phyloP scores from a whole-genome alignment of 2,797 vertebrate genomes.

The Numenius phaeopus region DNA sequence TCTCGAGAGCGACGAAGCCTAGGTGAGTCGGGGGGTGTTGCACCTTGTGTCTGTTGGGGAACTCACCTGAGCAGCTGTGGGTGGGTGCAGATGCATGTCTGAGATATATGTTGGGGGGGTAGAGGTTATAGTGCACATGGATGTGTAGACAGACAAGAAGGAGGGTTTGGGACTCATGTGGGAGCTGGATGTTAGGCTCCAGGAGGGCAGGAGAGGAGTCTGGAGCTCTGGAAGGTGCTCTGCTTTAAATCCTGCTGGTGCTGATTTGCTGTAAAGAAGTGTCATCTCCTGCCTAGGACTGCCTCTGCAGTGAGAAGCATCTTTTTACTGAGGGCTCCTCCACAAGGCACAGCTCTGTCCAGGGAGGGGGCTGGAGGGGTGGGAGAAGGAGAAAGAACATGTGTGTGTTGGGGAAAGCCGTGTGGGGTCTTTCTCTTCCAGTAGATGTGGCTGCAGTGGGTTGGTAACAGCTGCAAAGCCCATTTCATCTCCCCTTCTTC shows the following conservation, averaged over 20 bases:
- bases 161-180: background rate
- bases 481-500: background rate
- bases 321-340: background rate
- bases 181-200: background rate
- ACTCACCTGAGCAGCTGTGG: background rate
- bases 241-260: background rate
- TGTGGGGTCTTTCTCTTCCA: background rate
- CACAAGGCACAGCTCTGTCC: background rate
- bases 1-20: conserved; percentile 80
- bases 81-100: background rate
- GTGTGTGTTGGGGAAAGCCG: background rate
- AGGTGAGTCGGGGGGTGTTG: conserved; percentile 59
- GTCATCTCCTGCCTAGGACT: background rate
- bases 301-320: background rate
- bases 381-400: background rate
- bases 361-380: background rate
- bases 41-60: background rate
- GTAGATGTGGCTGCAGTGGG: background rate
- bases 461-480: background rate
- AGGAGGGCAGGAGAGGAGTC: background rate
- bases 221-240: background rate
- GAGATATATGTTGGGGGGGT: background rate
- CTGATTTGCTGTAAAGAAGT: background rate
- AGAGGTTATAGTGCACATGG: accelerated
- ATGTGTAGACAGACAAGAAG: background rate